phyloP scores from a whole-genome alignment of 2,113 vertebrate genomes.

The Tetrao urogallus region DNA sequence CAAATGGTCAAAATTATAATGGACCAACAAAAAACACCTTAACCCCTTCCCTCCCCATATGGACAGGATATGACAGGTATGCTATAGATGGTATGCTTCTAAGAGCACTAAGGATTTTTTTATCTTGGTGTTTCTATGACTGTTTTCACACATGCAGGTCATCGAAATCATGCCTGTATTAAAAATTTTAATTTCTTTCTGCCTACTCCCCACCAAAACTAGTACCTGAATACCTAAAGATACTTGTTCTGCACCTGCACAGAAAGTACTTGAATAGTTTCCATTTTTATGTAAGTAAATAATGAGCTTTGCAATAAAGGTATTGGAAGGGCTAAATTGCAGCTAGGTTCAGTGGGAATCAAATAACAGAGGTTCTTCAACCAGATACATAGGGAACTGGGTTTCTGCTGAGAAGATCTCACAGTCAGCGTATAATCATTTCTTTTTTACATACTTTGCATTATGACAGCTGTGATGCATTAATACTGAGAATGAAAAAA shows the following conservation, averaged over 20 bases:
- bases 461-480: neutral
- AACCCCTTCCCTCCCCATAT: too few relatives aligned
- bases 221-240: neutral
- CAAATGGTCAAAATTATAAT: neutral
- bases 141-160: neutral
- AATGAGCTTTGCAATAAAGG: neutral
- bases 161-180: neutral
- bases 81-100: accelerated
- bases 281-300: neutral
- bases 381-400: neutral
- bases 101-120: neutral
- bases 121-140: neutral
- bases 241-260: neutral
- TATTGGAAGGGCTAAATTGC: neutral
- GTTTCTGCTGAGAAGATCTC: neutral
- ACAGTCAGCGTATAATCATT: neutral
- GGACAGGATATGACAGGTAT: too few relatives aligned
- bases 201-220: neutral
- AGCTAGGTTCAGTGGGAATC: neutral
- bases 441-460: neutral
- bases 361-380: neutral
- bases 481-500: slow-evolving; percentile 17
- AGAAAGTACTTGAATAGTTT: neutral
- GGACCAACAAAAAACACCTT: too few relatives aligned
- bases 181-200: neutral